A percentile compares a stretch with the other conserved stretches of the same genome.
phyloP scores from a whole-genome alignment of 2,113 vertebrate genomes.

The Cheirogaleus medius region DNA sequence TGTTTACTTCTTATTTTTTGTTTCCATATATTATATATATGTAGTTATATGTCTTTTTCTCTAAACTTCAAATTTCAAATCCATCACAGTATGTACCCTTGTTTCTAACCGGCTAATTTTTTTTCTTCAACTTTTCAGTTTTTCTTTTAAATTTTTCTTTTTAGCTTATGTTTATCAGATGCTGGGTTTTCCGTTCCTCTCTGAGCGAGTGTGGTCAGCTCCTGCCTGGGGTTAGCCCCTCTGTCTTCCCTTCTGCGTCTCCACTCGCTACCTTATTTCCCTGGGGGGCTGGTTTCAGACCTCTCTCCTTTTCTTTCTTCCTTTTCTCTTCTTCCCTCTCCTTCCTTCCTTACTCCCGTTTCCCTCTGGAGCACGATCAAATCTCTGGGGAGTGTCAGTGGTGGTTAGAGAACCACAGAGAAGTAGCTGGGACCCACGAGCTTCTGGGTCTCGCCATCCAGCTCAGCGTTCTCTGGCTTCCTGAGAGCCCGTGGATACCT shows the following conservation, averaged over 20 bases:
- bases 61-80: neutral
- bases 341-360: too few relatives aligned
- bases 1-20: neutral
- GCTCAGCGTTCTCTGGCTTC: neutral
- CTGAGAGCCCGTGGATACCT: neutral
- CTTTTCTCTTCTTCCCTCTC: neutral
- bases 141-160: neutral
- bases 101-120: neutral
- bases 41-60: neutral
- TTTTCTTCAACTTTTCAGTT: neutral
- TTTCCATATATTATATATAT: neutral
- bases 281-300: neutral
- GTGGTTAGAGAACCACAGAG: neutral
- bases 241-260: fast-evolving
- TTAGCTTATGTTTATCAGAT: neutral
- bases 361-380: neutral
- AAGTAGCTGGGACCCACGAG: conserved; percentile 1
- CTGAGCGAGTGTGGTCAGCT: fast-evolving
- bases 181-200: neutral
- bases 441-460: neutral
- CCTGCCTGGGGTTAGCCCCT: fast-evolving
- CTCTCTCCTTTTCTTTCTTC: neutral
- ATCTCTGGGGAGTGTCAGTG: neutral
- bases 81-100: neutral
- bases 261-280: neutral